A percentile compares a stretch with the other conserved stretches of the same genome.
Conservation (phyloP, 2,797 vertebrate species). For the Crenichthys baileyi region DNA sequence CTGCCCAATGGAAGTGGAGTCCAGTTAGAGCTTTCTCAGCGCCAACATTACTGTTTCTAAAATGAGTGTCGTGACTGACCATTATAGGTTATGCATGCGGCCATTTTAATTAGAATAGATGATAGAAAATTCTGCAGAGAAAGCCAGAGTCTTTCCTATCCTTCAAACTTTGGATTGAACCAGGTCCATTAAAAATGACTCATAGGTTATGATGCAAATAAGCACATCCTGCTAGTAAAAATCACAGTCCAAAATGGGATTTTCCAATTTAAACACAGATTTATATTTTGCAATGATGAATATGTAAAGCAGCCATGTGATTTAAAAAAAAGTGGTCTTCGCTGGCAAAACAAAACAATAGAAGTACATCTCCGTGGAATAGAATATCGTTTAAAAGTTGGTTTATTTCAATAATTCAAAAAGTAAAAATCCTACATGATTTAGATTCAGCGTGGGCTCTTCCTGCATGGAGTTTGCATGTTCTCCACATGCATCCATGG, state of each 20-base stretch:
- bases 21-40: constrained; percentile 33
- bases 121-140: constrained; percentile 26
- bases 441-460: background rate
- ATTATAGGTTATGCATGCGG: constrained; percentile 44
- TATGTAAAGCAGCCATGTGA: background rate
- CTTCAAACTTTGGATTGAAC: background rate
- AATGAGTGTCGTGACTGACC: constrained; percentile 40
- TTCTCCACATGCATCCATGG: background rate
- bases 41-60: constrained; percentile 35
- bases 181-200: background rate
- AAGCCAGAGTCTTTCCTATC: background rate
- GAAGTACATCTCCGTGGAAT: background rate
- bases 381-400: background rate
- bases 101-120: constrained; percentile 42
- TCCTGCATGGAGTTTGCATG: background rate
- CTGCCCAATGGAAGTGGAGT: constrained; percentile 17
- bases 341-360: constrained; percentile 2
- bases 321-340: constrained; percentile 23
- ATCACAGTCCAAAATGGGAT: constrained; percentile 32
- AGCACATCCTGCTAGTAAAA: constrained; percentile 55
- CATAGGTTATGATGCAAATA: constrained; percentile 34
- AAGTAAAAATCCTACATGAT: background rate
- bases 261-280: constrained; percentile 31
- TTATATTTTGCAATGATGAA: constrained; percentile 1
- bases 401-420: background rate